phyloP scores from a whole-genome alignment of 2,113 vertebrate species.

The Tyrannus savana region DNA sequence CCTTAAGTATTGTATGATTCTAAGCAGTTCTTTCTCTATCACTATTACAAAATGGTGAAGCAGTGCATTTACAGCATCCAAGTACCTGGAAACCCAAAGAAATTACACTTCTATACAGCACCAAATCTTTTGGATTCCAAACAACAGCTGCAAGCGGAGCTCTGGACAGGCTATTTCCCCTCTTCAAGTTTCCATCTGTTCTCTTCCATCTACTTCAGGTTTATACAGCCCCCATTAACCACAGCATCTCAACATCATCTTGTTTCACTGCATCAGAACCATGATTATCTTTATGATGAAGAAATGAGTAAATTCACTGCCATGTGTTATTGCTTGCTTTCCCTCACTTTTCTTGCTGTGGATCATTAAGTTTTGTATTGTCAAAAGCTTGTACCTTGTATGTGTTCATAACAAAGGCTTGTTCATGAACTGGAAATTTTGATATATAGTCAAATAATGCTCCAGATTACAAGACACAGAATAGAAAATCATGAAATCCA shows the following conservation, averaged over 20 bases:
- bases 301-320: slow-evolving; percentile 19
- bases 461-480: neutral
- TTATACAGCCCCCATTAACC: neutral
- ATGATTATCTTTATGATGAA: neutral
- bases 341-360: neutral
- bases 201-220: neutral
- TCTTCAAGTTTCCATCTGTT: neutral
- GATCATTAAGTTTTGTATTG: slow-evolving; percentile 13
- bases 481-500: neutral
- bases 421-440: neutral
- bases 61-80: neutral
- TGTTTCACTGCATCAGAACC: neutral
- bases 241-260: neutral
- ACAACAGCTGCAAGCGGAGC: neutral
- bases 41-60: neutral
- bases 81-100: neutral
- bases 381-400: neutral
- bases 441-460: neutral
- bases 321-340: neutral
- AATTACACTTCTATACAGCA: neutral
- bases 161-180: neutral
- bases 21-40: neutral
- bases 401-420: neutral
- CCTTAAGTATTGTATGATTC: neutral
- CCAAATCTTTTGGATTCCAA: neutral